phyloP scores from a whole-genome alignment of 2,797 vertebrate species.

The Dendrocincla fuliginosa region DNA sequence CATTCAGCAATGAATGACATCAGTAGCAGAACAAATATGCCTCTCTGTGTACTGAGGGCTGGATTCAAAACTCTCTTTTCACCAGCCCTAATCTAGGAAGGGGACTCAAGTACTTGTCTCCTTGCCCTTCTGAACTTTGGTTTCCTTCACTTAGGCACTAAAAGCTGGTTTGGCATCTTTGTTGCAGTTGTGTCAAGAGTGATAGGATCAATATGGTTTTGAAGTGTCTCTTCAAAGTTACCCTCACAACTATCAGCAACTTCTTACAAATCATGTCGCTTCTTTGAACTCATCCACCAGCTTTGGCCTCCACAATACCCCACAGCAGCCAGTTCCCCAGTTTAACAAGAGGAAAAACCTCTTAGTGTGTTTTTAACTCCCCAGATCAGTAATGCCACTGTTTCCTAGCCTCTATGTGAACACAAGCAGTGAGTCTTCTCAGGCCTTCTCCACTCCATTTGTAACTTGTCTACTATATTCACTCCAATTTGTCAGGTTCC shows the following conservation, averaged over 20 bases:
- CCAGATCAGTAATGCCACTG: not conserved
- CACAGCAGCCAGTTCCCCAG: not conserved
- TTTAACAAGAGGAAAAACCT: not conserved
- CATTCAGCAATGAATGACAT: not conserved
- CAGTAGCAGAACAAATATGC: not conserved
- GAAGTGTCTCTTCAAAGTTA: not conserved
- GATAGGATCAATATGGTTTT: not conserved
- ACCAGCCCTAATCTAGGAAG: not conserved
- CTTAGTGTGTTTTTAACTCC: not conserved
- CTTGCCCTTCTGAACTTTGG: not conserved
- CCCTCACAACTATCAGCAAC: fast-evolving
- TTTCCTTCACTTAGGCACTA: not conserved
- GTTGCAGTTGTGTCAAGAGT: not conserved
- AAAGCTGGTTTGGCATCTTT: not conserved
- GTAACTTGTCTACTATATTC: fast-evolving
- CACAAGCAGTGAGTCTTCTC: not conserved
- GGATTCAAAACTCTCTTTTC: not conserved
- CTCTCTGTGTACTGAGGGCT: fast-evolving
- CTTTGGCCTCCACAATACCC: not conserved
- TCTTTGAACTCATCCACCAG: not conserved
- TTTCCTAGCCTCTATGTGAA: not conserved
- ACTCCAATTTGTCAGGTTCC: not conserved
- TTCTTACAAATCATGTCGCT: not conserved
- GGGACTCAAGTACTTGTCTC: no score
- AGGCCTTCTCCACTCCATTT: not conserved